Evolutionary conservation across 2,113 vertebrate genomes (phyloP), one percentile per base, ranked within the genome.

Genomic region (Machaerirhynchus nigripectus): DNA sequence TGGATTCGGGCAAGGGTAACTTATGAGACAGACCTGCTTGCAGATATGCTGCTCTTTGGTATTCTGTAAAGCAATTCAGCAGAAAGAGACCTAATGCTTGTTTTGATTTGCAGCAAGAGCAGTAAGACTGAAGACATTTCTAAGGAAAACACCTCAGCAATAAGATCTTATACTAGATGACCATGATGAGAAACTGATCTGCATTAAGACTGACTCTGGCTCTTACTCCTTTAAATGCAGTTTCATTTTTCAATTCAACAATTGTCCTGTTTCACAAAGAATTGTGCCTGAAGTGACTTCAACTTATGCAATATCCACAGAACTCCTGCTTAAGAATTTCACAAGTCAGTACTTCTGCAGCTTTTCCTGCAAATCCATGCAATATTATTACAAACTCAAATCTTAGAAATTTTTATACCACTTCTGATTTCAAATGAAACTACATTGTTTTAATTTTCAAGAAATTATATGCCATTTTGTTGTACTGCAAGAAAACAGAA

Each of bases 31-130:
- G 37, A 59, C 28, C 28, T 56, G n/a, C 50, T 90, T 59, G 60
- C 10, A 81, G 77, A 73, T 55, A 74, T 6, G 39, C 19, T 81
- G 56, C 56, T 84, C 31, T 78, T 92, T 17, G 53, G 37, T 52
- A 89, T 91, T 89, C 44, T 49, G 14, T 49, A 91, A 84, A 82
- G 61, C 20, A 37, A 35, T 56, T 84, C 49, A 63, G 47, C 60
- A 87, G 65, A 91, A 69, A 68, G 42, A 80, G 44, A 87, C 7
- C 26, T 27, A 49, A 59, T 71, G 35, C 26, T 87, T 78, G 75
- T 71, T 94, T 91, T 87, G 37, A 93, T 76, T 89, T 93, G 52
- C 46, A 91, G 37, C 28, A 84, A 91, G 40, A 89, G 82, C 84
- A 87, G 9, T 71, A 84, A 47, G 27, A 85, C 6, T 39, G 35